These are phyloP conservation scores for Dinothrombium tinctorium DNA, from an alignment of 1,140 invertebrate genomes.

Conservation along the genomic window DNA sequence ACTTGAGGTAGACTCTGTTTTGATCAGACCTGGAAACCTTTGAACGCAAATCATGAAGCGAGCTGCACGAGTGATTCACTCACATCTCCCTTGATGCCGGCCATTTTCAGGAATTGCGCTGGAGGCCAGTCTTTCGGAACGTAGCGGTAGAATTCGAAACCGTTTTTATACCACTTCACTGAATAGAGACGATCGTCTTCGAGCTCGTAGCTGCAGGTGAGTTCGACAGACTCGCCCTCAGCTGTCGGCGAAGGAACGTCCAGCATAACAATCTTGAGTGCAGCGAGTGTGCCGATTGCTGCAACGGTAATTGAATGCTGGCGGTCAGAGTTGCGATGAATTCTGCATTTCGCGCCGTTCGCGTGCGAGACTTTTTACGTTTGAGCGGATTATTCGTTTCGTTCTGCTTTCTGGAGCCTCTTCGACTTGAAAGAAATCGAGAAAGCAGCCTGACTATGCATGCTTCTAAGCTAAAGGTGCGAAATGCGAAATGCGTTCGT, in stretches of 20 bases:
- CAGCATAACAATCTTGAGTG: conserved; percentile 10
- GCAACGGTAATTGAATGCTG: too few relatives aligned
- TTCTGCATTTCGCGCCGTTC: too few relatives aligned
- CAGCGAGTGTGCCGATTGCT: too few relatives aligned
- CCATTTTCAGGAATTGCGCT: conserved; percentile 6
- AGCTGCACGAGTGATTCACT: not conserved
- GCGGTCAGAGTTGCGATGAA: too few relatives aligned
- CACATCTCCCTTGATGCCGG: conserved; percentile 11
- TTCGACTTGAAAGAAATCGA: too few relatives aligned
- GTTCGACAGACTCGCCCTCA: conserved; percentile 15
- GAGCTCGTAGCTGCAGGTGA: conserved; percentile 16
- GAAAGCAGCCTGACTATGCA: too few relatives aligned
- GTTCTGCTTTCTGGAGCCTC: too few relatives aligned
- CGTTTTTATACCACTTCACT: conserved; percentile 16
- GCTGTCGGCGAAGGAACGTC: conserved; percentile 15
- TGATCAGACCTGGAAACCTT: not conserved
- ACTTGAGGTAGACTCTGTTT: not conserved
- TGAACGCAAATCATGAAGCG: not conserved
- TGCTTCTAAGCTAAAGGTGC: too few relatives aligned
- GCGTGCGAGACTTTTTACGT: too few relatives aligned
- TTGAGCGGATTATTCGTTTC: too few relatives aligned
- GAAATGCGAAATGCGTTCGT: too few relatives aligned
- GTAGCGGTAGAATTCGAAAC: conserved; percentile 12
- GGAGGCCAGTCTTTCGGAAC: conserved; percentile 12
- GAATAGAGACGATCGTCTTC: conserved; percentile 16